Evolutionary conservation across 2,113 vertebrate species (phyloP).

Genomic region (Lepidothrix coronata): DNA sequence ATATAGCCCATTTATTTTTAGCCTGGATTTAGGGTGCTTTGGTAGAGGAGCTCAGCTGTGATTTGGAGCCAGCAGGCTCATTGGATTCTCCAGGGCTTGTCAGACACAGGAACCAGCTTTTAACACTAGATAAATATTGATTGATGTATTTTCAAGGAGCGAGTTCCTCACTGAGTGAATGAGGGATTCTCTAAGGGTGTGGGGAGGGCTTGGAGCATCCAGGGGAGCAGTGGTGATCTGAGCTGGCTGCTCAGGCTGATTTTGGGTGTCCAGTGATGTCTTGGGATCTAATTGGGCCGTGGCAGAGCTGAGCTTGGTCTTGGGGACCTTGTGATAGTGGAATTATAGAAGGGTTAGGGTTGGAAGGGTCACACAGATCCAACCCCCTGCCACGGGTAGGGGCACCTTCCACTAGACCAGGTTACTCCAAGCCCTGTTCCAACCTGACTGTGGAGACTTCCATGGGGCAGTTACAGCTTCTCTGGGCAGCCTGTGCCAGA

Average conservation of each 20-base stretch:
- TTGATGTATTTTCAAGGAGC: neutral
- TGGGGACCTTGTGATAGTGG: no score
- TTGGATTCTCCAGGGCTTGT: neutral
- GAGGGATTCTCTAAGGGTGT: neutral
- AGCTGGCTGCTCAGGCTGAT: neutral
- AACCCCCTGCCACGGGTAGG: neutral
- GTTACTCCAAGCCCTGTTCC: neutral
- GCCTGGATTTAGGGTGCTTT: slow-evolving; percentile 4
- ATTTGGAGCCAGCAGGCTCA: neutral
- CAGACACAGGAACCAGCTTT: neutral
- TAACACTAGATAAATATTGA: neutral
- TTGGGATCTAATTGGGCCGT: accelerated
- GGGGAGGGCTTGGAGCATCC: neutral
- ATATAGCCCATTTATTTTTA: slow-evolving; percentile 39
- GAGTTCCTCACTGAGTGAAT: accelerated
- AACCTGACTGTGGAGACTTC: neutral
- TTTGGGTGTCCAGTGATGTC: neutral
- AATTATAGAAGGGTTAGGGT: neutral
- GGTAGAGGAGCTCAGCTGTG: neutral
- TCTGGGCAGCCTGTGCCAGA: neutral
- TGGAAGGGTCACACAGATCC: no score
- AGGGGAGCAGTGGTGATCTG: neutral
- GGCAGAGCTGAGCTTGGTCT: neutral
- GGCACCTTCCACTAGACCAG: neutral
- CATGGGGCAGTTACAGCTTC: neutral